Percentiles rank a stretch among this genome's conserved stretches.
phyloP scores from a whole-genome alignment of 35 echinoderm and acorn worm species.

The Strongylocentrotus purpuratus region DNA sequence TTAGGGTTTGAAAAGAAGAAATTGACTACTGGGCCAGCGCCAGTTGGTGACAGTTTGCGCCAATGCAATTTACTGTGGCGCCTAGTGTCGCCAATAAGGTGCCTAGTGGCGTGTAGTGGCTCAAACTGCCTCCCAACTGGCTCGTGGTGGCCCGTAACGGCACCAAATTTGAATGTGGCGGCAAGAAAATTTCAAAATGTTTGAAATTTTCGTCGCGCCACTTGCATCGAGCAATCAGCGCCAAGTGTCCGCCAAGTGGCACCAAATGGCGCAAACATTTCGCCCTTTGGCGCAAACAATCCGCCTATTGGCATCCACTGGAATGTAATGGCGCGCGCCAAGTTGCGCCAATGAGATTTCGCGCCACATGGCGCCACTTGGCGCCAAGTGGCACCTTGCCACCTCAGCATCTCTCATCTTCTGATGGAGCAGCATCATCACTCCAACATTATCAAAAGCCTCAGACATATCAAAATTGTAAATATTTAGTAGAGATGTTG shows the following conservation, averaged over 20 bases:
- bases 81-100: conserved; percentile 4
- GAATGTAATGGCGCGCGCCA: conserved; percentile 50
- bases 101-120: not conserved
- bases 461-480: no score
- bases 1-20: no score
- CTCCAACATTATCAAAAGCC: no score
- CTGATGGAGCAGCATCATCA: no score
- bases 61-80: not conserved
- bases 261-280: conserved; percentile 37
- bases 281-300: conserved; percentile 46
- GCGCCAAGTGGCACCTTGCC: no score
- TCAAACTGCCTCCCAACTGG: conserved; percentile 21
- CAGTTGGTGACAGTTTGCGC: not conserved
- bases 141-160: not conserved
- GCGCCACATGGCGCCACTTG: no score
- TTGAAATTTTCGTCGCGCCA: no score
- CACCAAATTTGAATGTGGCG: no score
- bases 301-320: conserved; percentile 52
- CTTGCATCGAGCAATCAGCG: not conserved
- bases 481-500: no score
- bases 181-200: no score
- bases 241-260: conserved; percentile 52
- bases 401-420: no score
- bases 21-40: not conserved
- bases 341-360: no score